Base-by-base conservation (phyloP, 2,888 invertebrate genomes). In the Heterodera filipjevi region DNA sequence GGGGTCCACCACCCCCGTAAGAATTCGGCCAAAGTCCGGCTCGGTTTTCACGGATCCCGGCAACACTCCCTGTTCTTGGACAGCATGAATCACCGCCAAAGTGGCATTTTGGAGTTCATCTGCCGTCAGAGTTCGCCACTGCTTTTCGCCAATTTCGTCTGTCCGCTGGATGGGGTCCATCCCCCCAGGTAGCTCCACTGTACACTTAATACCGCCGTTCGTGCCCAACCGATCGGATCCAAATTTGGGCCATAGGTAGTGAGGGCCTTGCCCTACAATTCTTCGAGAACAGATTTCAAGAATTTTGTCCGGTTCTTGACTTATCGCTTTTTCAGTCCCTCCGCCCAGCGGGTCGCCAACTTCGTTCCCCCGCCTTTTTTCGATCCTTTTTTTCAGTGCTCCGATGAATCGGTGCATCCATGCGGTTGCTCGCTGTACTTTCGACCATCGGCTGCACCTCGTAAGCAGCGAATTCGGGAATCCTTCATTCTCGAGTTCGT, bases 1-100 rank as follows among this genome's bases (percentile, higher is more conserved):
- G 75, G 44, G 27, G 74, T 35, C 59, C 66, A 80, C 44, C 32
- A 80, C 19, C 32, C 12, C 6, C 30, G 1, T 2, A 76, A 68
- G 1, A 80, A n/a, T 33, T 80, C 70, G 2, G 68, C 16, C 0
- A 80, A 32, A 0, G 78, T 78, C 39, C 53, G 19, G 8, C 8
- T 22, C 72, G 2, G 6, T 72, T 2, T 19, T 12, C 0, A 33
- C 22, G 22, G 33, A 19, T 19, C 5, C 19, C 5, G 32, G 16
- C 32, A 53, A 16, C n/a, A 5, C 1, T 6, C n/a, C 35, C 3
- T 72, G 3, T 16, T 2, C 22, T 6, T 59, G 59, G 2, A 39
- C 39, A 2, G 19, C 22, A 14, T 3, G 72, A 8, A 19, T 53
- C 1, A 53, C 8, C 1, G 22, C 32, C 32, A 0, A 22, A 0